Evolutionary conservation across 1,140 invertebrate species (phyloP).

Genomic region (Drosophila neocordata): DNA sequence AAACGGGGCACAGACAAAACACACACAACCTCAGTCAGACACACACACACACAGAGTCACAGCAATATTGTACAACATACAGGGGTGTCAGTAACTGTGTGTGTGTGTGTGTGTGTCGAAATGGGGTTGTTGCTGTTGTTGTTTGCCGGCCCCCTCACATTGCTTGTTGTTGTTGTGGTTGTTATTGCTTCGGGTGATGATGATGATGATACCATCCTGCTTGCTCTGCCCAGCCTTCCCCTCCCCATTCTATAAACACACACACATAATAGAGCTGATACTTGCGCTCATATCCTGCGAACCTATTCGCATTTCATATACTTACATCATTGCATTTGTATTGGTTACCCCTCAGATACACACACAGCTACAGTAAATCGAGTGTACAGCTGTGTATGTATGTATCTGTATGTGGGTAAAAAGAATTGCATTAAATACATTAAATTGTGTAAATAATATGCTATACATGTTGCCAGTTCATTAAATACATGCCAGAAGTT

Average conservation of each 20-base stretch:
- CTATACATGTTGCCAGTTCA: constrained; percentile 81
- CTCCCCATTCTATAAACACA: constrained; percentile 1
- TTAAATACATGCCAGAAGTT: constrained; percentile 80
- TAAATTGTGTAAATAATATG: constrained; percentile 82
- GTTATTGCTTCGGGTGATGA: constrained; percentile 42
- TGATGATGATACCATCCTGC: constrained; percentile 48
- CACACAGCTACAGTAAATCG: neutral
- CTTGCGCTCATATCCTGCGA: constrained; percentile 78
- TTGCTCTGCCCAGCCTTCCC: constrained; percentile 1
- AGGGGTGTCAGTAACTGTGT: constrained; percentile 21
- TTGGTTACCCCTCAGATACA: constrained; percentile 56
- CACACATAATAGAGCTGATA: constrained; percentile 58
- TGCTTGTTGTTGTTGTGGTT: constrained; percentile 13
- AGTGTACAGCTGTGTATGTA: neutral
- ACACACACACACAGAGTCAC: constrained; percentile 32
- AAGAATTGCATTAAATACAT: constrained; percentile 81
- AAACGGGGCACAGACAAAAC: constrained; percentile 18
- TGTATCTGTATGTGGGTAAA: constrained; percentile 39
- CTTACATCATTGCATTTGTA: constrained; percentile 80
- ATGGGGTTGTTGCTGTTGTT: constrained; percentile 32
- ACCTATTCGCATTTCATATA: constrained; percentile 83
- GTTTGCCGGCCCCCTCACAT: constrained; percentile 22
- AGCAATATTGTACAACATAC: constrained; percentile 47
- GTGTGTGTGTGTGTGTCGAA: constrained; percentile 25
- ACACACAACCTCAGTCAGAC: constrained; percentile 32